Base-by-base conservation (phyloP, 2,113 vertebrate genomes). In the Bubalus kerabau region DNA sequence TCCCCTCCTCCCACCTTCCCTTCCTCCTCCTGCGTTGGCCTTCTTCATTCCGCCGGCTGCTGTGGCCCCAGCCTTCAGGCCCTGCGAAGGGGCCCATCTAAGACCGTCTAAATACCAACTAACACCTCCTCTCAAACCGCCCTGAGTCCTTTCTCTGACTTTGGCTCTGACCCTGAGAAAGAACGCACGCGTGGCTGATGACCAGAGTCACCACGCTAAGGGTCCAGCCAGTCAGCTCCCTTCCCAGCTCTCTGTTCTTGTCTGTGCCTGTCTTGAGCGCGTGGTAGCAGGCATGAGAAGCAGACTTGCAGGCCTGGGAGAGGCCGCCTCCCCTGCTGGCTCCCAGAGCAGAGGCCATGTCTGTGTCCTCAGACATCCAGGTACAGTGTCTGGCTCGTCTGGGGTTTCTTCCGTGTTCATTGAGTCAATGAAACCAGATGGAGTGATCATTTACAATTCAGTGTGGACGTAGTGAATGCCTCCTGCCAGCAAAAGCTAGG, bases 381-480 rank as follows among this genome's bases (percentile, higher is more conserved):
- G 48, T 11, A 6, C 1, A 4, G 60, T 12, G 59, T 40, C 46
- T 32, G 24, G 57, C 43, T 60, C 7, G 0, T 11, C 14, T 40
- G 81, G 19, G 30, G 17, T 19, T 54, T 81, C 67, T 81, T 8
- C 9, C 0, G 0, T 13, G 46, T 30, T 43, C 52, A 14, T 0
- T 11, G 86, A 74, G 60, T 40, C 46, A 81, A 23, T 9, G 46
- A 17, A 90, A 24, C 26, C 16, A 67, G 91, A 32, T 13, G 40
- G n/a, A 15, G n/a, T 1, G 11, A 14, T 87, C n/a, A 4, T 23
- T 21, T 83, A 24, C 46, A 17, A 9, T 28, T 83, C 32, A 7
- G 52, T 8, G 62, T 87, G 21, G 4, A 9, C 0, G 24, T 0
- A 8, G 1, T 15, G 67, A 80, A 50, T 0, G 13, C 2, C 11